These are phyloP conservation scores for Melanocharis versteri DNA, from an alignment of 2,113 vertebrate species.

Conservation along the genomic window DNA sequence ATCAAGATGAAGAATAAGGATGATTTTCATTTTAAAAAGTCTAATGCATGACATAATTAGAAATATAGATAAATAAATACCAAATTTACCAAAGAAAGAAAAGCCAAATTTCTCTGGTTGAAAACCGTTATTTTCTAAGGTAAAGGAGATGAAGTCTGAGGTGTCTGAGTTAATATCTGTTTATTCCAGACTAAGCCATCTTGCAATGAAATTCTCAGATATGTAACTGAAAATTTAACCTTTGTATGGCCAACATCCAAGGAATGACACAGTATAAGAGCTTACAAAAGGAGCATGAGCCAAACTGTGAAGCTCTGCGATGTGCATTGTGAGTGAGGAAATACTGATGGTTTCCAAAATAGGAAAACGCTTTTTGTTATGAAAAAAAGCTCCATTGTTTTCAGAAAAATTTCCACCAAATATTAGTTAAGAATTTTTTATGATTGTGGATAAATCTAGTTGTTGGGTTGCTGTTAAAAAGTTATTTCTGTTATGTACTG, in stretches of 20 bases:
- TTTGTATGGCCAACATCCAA: not conserved
- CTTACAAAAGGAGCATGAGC: not conserved
- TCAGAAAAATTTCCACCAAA: not conserved
- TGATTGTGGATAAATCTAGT: not conserved
- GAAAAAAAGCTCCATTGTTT: not conserved
- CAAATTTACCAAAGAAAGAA: not conserved
- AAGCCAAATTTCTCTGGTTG: not conserved
- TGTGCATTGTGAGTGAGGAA: not conserved
- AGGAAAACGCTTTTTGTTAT: not conserved
- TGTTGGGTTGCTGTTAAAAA: not conserved
- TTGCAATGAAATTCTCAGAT: not conserved
- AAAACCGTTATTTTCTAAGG: not conserved
- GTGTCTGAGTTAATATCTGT: not conserved
- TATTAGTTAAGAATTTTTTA: not conserved
- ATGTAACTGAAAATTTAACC: not conserved
- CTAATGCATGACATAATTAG: not conserved
- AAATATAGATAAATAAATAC: not conserved
- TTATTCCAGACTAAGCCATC: not conserved
- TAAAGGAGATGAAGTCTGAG: not conserved
- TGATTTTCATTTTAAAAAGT: not conserved
- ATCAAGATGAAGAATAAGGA: not conserved
- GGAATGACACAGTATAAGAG: not conserved
- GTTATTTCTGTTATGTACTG: constrained; percentile 24
- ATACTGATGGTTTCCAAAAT: not conserved
- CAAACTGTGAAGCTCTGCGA: not conserved